Conservation (phyloP, 2,888 invertebrate species). For the Latrodectus hesperus region DNA sequence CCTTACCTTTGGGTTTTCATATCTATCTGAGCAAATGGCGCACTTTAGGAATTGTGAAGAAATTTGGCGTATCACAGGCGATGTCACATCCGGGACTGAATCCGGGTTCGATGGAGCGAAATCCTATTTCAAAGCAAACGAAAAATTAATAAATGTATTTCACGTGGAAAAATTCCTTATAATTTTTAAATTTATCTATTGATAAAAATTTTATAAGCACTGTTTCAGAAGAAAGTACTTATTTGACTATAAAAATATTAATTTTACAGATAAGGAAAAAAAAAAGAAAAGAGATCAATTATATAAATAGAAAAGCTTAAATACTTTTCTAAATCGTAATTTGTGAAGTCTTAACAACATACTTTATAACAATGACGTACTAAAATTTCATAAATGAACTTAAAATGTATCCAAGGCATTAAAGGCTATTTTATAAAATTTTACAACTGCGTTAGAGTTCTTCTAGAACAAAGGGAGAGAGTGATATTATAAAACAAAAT, state of each 20-base stretch:
- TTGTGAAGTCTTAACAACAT: no score
- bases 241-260: background rate
- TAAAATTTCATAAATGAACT: no score
- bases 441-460: no score
- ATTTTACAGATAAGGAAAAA: background rate
- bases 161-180: background rate
- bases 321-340: no score
- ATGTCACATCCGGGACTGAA: conserved; percentile 19
- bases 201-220: background rate
- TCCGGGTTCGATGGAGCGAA: conserved; percentile 11
- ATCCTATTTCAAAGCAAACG: background rate
- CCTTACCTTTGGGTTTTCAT: conserved; percentile 73
- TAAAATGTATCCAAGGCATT: no score
- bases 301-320: no score
- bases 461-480: no score
- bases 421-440: no score
- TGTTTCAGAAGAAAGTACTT: background rate
- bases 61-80: conserved; percentile 55
- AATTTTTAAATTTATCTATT: background rate
- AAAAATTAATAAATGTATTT: background rate
- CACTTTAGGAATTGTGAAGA: conserved; percentile 73
- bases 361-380: no score
- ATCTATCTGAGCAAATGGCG: conserved; percentile 75
- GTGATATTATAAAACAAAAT: no score
- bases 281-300: no score